Conservation (phyloP, 2,888 invertebrate genomes). For the Dorcus parallelipipedus region DNA sequence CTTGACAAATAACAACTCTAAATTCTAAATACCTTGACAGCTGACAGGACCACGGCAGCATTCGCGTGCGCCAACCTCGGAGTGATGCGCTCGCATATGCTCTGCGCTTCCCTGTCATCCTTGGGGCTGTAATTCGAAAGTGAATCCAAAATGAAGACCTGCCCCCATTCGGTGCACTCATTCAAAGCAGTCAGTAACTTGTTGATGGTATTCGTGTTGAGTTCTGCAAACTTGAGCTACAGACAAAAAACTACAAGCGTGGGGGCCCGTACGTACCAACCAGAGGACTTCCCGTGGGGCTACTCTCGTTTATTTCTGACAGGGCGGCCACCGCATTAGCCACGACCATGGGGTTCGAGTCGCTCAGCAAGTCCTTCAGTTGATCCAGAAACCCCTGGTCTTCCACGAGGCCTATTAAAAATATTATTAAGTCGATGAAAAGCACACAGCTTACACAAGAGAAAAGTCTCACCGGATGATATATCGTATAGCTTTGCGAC, state of each 20-base stretch:
- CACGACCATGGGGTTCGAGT: conserved; percentile 99
- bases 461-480: conserved; percentile 58
- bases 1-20: neutral
- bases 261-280: conserved; percentile 57
- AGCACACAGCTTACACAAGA: neutral
- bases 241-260: neutral
- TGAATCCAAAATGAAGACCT: conserved; percentile 97
- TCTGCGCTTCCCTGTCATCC: conserved; percentile 97
- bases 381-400: conserved; percentile 97
- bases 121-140: conserved; percentile 95
- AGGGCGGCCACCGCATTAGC: conserved; percentile 99
- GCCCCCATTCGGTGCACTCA: conserved; percentile 99
- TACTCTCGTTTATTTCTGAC: conserved; percentile 97
- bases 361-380: conserved; percentile 92
- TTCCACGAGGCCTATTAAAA: conserved; percentile 49
- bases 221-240: conserved; percentile 56
- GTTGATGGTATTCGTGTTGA: conserved; percentile 97
- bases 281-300: conserved; percentile 88
- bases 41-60: conserved; percentile 97
- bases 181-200: conserved; percentile 96
- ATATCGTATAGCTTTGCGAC: conserved; percentile 99
- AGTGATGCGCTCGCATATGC: conserved; percentile 96
- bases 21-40: conserved; percentile 74
- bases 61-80: conserved; percentile 98
- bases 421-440: neutral